phyloP scores from a whole-genome alignment of 1,140 invertebrate species.

The Xylocopa sonorina region DNA sequence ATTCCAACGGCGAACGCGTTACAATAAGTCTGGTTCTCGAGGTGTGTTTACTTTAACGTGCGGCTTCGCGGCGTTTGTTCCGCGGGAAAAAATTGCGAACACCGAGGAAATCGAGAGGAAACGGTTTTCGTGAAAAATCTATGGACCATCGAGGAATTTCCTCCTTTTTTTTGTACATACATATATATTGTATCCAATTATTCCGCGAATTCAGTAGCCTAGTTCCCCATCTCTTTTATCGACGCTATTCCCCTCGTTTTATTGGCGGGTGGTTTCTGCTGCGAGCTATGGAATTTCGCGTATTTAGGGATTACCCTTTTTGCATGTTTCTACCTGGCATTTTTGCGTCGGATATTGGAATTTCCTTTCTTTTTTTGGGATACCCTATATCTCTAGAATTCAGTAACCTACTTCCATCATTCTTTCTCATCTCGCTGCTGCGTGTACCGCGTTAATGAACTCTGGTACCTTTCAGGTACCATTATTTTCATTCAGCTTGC shows the following conservation, averaged over 20 bases:
- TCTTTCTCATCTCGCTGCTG: too few relatives aligned
- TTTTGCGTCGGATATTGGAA: too few relatives aligned
- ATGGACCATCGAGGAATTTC: not conserved
- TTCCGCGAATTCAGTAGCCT: not conserved
- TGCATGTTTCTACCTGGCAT: not conserved
- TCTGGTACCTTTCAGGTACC: too few relatives aligned
- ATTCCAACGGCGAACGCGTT: not conserved
- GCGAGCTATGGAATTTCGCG: not conserved
- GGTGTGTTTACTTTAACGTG: slow-evolving; percentile 23
- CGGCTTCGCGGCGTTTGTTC: not conserved
- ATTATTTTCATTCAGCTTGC: too few relatives aligned
- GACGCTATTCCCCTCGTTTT: not conserved
- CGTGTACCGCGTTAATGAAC: too few relatives aligned
- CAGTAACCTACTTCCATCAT: too few relatives aligned
- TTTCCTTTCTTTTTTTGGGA: too few relatives aligned
- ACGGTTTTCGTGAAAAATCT: not conserved
- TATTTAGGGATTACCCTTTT: not conserved
- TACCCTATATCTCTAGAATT: too few relatives aligned
- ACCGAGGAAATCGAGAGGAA: not conserved
- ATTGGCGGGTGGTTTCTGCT: too few relatives aligned
- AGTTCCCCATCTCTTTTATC: not conserved
- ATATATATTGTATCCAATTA: not conserved
- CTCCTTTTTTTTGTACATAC: not conserved
- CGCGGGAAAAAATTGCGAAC: not conserved
- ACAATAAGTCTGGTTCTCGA: slow-evolving; percentile 30